Evolutionary conservation across 1,140 invertebrate genomes (phyloP).

Genomic region (Drosophila pseudoananassae): DNA sequence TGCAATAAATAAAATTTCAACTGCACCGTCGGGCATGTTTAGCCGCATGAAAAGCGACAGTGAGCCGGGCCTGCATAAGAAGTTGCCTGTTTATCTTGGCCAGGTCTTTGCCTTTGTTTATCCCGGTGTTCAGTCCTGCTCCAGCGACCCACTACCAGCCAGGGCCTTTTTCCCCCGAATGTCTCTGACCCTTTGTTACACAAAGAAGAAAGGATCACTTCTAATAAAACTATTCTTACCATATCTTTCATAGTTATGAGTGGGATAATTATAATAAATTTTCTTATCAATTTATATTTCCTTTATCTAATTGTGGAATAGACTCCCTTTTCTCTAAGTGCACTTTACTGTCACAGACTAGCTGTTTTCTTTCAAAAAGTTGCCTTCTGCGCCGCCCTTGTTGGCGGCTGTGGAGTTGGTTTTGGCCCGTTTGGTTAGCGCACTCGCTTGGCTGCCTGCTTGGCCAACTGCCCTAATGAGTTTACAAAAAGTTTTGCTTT

Average conservation of each 20-base stretch:
- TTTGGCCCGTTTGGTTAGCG: slow-evolving; percentile 60
- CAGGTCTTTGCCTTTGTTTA: slow-evolving; percentile 64
- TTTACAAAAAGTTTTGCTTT: slow-evolving; percentile 80
- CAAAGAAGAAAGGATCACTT: not conserved
- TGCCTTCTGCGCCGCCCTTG: slow-evolving; percentile 18
- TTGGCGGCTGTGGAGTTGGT: slow-evolving; percentile 26
- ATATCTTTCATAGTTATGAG: too few relatives aligned
- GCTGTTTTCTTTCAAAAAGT: slow-evolving; percentile 71
- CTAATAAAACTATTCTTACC: too few relatives aligned
- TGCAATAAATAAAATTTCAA: slow-evolving; percentile 82
- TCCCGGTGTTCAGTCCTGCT: slow-evolving; percentile 38
- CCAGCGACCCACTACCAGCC: not conserved
- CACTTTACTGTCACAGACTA: slow-evolving; percentile 13
- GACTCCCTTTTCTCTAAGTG: not conserved
- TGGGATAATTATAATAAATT: too few relatives aligned
- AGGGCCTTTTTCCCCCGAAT: slow-evolving; percentile 4
- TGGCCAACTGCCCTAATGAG: slow-evolving; percentile 79
- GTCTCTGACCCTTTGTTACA: slow-evolving; percentile 8
- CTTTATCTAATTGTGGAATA: not conserved
- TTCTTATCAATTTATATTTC: too few relatives aligned
- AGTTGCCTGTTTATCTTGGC: slow-evolving; percentile 78
- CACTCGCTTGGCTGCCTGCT: slow-evolving; percentile 66
- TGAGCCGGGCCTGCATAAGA: slow-evolving; percentile 73
- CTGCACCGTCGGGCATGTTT: slow-evolving; percentile 77
- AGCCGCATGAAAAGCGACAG: slow-evolving; percentile 80